These are phyloP conservation scores for Exocentrus adspersus DNA, from an alignment of 2,888 invertebrate genomes.

Conservation along the genomic window DNA sequence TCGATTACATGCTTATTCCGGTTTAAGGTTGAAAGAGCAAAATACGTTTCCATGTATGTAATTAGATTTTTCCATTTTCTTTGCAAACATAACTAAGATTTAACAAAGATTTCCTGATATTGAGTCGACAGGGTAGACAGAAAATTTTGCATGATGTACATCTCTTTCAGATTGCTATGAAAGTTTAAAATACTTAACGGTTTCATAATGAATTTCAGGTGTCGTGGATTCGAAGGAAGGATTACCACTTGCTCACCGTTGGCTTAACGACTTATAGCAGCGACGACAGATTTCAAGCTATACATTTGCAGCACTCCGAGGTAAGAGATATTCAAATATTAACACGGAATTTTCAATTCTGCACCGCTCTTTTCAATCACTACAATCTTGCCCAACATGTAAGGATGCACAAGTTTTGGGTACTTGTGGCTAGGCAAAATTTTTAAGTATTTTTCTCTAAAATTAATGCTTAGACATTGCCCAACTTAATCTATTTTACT, in stretches of 20 bases:
- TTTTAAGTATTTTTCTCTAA: no score
- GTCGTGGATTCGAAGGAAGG: conserved; percentile 86
- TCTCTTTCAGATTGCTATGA: not conserved
- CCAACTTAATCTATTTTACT: no score
- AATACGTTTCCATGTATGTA: no score
- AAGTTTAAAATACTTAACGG: not conserved
- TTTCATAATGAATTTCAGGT: conserved; percentile 68
- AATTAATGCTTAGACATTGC: no score
- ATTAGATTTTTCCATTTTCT: not conserved
- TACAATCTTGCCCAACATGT: no score
- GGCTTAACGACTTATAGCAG: conserved; percentile 89
- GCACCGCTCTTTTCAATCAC: no score
- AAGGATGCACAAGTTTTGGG: no score
- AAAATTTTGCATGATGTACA: not conserved
- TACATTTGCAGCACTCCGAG: conserved; percentile 88
- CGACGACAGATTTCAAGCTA: conserved; percentile 87
- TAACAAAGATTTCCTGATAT: not conserved
- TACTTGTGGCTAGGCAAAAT: no score
- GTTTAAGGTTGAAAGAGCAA: no score
- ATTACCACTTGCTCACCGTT: conserved; percentile 86
- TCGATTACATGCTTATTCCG: no score
- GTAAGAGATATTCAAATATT: conserved; percentile 63
- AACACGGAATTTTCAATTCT: conserved; percentile 23
- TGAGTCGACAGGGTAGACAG: not conserved
- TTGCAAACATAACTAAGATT: not conserved